Base-by-base conservation (phyloP, 2,888 invertebrate species). In the Orthonevra nobilis region DNA sequence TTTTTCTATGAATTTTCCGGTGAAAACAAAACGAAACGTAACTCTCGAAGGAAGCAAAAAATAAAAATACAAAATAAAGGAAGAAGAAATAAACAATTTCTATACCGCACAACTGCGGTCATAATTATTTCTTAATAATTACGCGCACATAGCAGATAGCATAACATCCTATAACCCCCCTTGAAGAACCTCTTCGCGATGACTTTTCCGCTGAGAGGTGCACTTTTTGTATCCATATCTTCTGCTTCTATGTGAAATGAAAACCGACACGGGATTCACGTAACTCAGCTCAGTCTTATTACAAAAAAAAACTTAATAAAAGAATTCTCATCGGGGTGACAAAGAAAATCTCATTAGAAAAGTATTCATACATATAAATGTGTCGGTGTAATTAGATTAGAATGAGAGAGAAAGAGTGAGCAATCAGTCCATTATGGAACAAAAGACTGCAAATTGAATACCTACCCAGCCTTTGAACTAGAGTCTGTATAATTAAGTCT, bases 111-210 rank as follows among this genome's bases (percentile, higher is more conserved):
- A 28, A 54, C 46, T 56, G 68, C 30, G 46, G 38, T 28, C n/a
- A 56, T 68, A 70, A 77, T 72, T 77, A 72, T 77, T 77, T 70
- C 64, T 70, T 72, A 72, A 77, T 77, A 72, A 77, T 60, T 64
- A 77, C 46, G 30, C 46, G 64, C 60, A 38, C 63, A 44, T 42
- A 44, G 32, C 32, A 46, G 28, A 66, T 64, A 60, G 42, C 14
- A 42, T 60, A 30, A 28, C 50, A 17, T 17, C 10, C 40, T 20
- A n/a, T n/a, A n/a, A n/a, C n/a, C n/a, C n/a, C n/a, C 10, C 36
- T 23, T 38, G 56, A 44, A 50, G n/a, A n/a, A n/a, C n/a, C n/a
- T 30, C 72, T 61, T 23, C n/a, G 19, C 17, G 48, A 50, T 34
- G 23, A 23, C 26, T 61, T 26, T 56, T n/a, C n/a, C n/a, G 63